phyloP scores from a whole-genome alignment of 2,888 invertebrate species.

The Heliconius hortense region DNA sequence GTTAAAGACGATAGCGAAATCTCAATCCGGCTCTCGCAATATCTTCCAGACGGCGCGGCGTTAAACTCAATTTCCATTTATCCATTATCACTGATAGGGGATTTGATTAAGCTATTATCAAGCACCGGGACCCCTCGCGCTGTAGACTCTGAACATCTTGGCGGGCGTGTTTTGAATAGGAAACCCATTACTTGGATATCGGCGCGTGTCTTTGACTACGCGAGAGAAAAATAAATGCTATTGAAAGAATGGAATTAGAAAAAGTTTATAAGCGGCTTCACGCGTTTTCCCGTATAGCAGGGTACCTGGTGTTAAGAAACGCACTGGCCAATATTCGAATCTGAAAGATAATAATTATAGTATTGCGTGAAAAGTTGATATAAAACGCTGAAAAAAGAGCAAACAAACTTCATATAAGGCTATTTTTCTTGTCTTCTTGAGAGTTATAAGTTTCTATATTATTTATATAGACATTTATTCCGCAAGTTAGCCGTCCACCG shows the following conservation, averaged over 20 bases:
- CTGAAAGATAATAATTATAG: too few relatives aligned
- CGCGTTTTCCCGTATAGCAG: too few relatives aligned
- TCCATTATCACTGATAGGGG: slow-evolving; percentile 42
- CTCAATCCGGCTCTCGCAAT: slow-evolving; percentile 11
- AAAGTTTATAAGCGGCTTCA: neutral
- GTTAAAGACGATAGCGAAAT: slow-evolving; percentile 11
- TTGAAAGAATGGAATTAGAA: neutral
- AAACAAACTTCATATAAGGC: too few relatives aligned
- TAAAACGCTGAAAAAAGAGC: too few relatives aligned
- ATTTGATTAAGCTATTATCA: slow-evolving; percentile 53
- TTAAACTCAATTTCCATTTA: slow-evolving; percentile 38
- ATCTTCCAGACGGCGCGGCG: slow-evolving; percentile 20
- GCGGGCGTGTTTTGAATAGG: slow-evolving; percentile 49
- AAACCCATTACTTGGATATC: slow-evolving; percentile 43
- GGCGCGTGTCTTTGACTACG: slow-evolving; percentile 26
- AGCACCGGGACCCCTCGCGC: slow-evolving; percentile 33
- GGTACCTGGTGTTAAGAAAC: too few relatives aligned
- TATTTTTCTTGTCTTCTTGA: neutral
- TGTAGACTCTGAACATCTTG: slow-evolving; percentile 32
- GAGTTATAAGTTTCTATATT: too few relatives aligned
- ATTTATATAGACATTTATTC: neutral
- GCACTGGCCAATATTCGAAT: too few relatives aligned
- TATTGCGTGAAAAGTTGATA: too few relatives aligned
- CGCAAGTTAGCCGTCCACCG: neutral
- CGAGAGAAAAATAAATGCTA: neutral